Percentiles rank a stretch among this genome's conserved stretches.
phyloP scores from a whole-genome alignment of 2,888 invertebrate genomes.

The Plebejus anna region DNA sequence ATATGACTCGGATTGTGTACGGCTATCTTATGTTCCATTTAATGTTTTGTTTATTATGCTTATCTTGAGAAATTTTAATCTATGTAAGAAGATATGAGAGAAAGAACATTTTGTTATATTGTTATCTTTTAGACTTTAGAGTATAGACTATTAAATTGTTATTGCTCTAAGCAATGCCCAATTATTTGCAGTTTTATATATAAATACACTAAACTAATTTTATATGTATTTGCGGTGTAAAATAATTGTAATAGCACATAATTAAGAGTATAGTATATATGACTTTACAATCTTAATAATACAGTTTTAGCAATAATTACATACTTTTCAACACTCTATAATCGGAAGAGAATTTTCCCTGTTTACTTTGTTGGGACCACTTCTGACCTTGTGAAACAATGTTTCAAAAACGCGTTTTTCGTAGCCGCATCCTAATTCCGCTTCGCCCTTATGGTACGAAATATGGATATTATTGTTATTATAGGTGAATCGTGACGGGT shows the following conservation, averaged over 20 bases:
- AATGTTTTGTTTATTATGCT: background rate
- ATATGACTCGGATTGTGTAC: background rate
- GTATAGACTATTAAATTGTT: background rate
- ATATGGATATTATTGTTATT: conserved; percentile 77
- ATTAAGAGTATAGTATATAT: no score
- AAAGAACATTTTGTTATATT: background rate
- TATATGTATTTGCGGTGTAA: no score
- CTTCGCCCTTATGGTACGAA: conserved; percentile 65
- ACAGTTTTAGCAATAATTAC: no score
- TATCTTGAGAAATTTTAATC: background rate
- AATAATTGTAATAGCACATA: no score
- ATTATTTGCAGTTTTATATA: background rate
- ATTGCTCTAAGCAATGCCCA: background rate
- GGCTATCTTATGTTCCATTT: conserved; percentile 16
- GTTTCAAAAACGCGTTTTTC: conserved; percentile 42
- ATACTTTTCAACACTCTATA: background rate
- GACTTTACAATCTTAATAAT: no score
- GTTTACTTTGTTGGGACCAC: background rate
- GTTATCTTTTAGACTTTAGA: background rate
- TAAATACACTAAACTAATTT: no score
- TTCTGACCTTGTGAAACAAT: background rate
- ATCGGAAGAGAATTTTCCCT: background rate
- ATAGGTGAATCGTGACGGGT: conserved; percentile 62
- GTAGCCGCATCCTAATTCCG: conserved; percentile 62
- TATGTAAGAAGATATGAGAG: background rate